phyloP scores from a whole-genome alignment of 1,140 invertebrate species.

The Drosophila chauvacae region DNA sequence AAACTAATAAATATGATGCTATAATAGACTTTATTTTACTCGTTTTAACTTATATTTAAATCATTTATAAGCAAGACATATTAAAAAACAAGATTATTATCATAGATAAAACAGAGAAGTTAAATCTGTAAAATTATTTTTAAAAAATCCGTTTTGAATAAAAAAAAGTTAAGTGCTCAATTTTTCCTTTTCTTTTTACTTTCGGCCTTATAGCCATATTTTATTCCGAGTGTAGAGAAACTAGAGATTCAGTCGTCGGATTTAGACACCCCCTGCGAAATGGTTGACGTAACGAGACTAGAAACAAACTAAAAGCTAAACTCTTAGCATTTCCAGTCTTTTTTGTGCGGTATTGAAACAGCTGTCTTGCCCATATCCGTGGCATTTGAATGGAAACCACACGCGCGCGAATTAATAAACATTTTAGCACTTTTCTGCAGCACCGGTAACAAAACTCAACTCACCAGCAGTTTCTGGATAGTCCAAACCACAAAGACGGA shows the following conservation, averaged over 20 bases:
- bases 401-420: slow-evolving; percentile 40
- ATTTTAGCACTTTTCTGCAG: slow-evolving; percentile 18
- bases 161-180: too few species aligned
- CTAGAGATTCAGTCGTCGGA: slow-evolving; percentile 21
- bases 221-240: slow-evolving; percentile 14
- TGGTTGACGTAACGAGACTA: slow-evolving; percentile 49
- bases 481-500: not conserved
- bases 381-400: slow-evolving; percentile 31
- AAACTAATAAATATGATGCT: too few species aligned
- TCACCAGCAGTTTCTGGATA: slow-evolving; percentile 30
- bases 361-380: slow-evolving; percentile 50
- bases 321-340: slow-evolving; percentile 26
- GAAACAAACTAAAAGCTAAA: slow-evolving; percentile 4
- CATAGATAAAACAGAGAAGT: too few species aligned
- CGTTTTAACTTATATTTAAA: too few species aligned
- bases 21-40: too few species aligned
- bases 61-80: too few species aligned
- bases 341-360: slow-evolving; percentile 51
- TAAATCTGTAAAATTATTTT: too few species aligned
- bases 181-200: not conserved
- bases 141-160: too few species aligned
- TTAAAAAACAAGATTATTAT: too few species aligned
- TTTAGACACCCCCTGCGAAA: slow-evolving; percentile 17
- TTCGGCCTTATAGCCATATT: too few species aligned
- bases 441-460: slow-evolving; percentile 5